phyloP scores from a whole-genome alignment of 92 coral and sea anemone genomes.

The Actinostola sp. region DNA sequence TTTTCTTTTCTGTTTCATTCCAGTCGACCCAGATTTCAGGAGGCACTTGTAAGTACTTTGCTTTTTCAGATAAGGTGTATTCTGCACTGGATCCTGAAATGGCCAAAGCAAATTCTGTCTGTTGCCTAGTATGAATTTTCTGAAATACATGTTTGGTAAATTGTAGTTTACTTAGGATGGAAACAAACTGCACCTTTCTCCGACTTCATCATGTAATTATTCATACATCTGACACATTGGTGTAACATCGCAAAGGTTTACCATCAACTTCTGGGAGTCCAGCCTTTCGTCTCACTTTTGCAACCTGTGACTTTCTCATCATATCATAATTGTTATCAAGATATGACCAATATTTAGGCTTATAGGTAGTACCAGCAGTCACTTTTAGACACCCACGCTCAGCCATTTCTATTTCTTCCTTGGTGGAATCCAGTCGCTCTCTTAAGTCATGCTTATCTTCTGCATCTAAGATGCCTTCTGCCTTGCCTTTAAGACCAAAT shows the following conservation, averaged over 20 bases:
- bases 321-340: not conserved
- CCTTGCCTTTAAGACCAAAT: constrained; percentile 44
- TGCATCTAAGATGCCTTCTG: constrained; percentile 45
- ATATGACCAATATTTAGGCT: constrained; percentile 21
- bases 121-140: constrained; percentile 41
- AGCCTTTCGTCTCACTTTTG: constrained; percentile 27
- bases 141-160: constrained; percentile 51
- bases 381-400: not conserved
- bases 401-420: constrained; percentile 5
- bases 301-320: constrained; percentile 21
- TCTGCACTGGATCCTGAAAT: constrained; percentile 32
- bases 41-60: constrained; percentile 37
- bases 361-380: not conserved
- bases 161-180: too few relatives aligned
- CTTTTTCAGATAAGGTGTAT: constrained; percentile 30
- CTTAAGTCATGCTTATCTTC: constrained; percentile 22
- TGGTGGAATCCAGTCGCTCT: constrained; percentile 13
- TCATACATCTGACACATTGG: constrained; percentile 20
- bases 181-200: constrained; percentile 3
- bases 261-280: constrained; percentile 16
- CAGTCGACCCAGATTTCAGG: constrained; percentile 56
- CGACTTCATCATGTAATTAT: constrained; percentile 20
- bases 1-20: constrained; percentile 31
- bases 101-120: constrained; percentile 40
- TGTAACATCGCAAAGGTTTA: constrained; percentile 18